These are phyloP conservation scores for Steinernema feltiae DNA, from an alignment of 1,140 invertebrate genomes.

Conservation along the genomic window DNA sequence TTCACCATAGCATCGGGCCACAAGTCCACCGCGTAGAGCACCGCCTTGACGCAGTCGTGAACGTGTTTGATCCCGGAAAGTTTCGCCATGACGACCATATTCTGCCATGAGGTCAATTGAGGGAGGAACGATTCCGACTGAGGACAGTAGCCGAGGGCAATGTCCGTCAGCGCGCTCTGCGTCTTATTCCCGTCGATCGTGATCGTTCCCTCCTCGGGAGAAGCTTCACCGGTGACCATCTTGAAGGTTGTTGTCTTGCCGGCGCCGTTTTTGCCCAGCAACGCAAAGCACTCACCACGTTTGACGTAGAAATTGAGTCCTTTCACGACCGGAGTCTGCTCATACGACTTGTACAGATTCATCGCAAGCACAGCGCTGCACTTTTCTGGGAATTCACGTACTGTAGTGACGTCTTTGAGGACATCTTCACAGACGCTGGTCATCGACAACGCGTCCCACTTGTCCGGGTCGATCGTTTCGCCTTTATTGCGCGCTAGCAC, in stretches of 20 bases:
- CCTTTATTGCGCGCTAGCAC: background rate
- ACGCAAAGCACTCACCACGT: constrained; percentile 34
- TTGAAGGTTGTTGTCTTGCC: constrained; percentile 66
- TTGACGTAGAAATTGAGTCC: constrained; percentile 27
- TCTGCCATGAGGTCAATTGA: constrained; percentile 61
- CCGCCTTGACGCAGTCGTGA: constrained; percentile 7
- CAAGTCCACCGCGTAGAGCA: background rate
- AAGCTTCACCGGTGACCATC: constrained; percentile 71
- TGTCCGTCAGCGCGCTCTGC: constrained; percentile 53
- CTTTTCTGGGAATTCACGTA: background rate
- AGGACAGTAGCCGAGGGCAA: constrained; percentile 70
- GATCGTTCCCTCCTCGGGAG: constrained; percentile 65
- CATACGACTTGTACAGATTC: background rate
- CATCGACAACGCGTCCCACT: background rate
- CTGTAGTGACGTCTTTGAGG: background rate
- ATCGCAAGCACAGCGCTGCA: background rate
- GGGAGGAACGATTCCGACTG: constrained; percentile 65
- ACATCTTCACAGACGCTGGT: background rate
- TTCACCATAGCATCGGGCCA: background rate
- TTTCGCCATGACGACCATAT: constrained; percentile 48
- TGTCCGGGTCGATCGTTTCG: background rate
- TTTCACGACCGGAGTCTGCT: constrained; percentile 2
- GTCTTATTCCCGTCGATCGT: constrained; percentile 43
- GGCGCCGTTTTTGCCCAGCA: constrained; percentile 39
- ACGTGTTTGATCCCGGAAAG: constrained; percentile 2